phyloP scores from a whole-genome alignment of 2,888 invertebrate species.

The Aromia moschata region DNA sequence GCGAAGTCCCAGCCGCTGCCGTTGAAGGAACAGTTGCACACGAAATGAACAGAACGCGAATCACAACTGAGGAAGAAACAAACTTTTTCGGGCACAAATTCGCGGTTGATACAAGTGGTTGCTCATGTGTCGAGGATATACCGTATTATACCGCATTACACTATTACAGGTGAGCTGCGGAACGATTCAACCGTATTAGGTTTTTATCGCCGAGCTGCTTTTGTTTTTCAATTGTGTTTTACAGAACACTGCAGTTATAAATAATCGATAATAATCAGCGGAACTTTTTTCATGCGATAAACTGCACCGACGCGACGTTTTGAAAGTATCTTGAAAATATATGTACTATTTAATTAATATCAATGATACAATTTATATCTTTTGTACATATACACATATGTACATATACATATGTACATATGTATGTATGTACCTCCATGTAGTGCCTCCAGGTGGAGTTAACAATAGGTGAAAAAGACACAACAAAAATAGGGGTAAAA shows the following conservation, averaged over 20 bases:
- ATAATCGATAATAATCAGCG: constrained; percentile 7
- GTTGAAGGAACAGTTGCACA: constrained; percentile 1
- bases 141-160: constrained; percentile 30
- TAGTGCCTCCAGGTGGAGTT: too few species aligned
- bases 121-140: constrained; percentile 32
- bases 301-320: too few species aligned
- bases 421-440: too few species aligned
- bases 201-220: constrained; percentile 6
- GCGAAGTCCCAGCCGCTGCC: not conserved
- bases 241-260: too few species aligned
- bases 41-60: constrained; percentile 4
- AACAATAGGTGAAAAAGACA: too few species aligned
- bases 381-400: too few species aligned
- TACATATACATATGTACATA: too few species aligned
- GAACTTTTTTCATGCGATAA: too few species aligned
- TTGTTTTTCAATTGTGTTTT: not conserved
- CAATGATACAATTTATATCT: too few species aligned
- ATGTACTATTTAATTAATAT: too few species aligned
- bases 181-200: not conserved
- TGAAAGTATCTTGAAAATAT: too few species aligned
- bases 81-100: constrained; percentile 16
- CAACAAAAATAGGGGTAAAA: too few species aligned
- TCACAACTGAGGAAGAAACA: constrained; percentile 18
- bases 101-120: constrained; percentile 34
- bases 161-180: constrained; percentile 10